Base-by-base conservation (phyloP, 2,797 vertebrate genomes). In the Enteromius anoplus region DNA sequence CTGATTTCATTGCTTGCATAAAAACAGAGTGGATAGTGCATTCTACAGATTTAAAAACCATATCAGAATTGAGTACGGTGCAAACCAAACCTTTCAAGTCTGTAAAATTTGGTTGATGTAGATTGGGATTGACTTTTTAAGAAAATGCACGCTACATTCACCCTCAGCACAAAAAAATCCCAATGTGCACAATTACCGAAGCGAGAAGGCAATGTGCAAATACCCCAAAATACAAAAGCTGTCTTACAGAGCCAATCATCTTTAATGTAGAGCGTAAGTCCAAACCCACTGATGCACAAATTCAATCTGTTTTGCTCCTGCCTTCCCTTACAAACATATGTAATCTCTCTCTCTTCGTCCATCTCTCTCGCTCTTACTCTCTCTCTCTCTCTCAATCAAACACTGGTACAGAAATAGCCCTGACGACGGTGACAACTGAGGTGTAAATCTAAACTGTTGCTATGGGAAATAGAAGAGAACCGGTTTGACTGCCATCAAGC, bases 381-480 rank as follows among this genome's bases (percentile, higher is more conserved):
- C 23, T 23, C 49, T 86, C 75, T 78, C 6, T 68, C 82, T 42
- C 66, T 66, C 80, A 66, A 47, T 87, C 34, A 65, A 82, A 87
- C 82, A 65, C 47, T 21, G 23, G 62, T 42, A 85, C 81, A 86
- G 60, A 87, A 88, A 91, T 91, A 90, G 80, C 70, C 64, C 60
- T 11, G 75, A 82, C 53, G 66, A 84, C 23, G 68, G 83, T 82
- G 62, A 65, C 79, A 87, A 84, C 85, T 75, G 65, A 85, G 84
- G 53, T 82, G 87, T 73, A 82, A 73, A 68, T 77, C 49, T 85
- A 77, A 91, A 78, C 88, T 91, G 90, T 91, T 91, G 89, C 88
- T 85, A 86, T 40, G 87, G 80, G 65, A 82, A 32, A 29, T 62
- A 71, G 78, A 69, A 81, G 71, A 86, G 64, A 62, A 17, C 21